These are phyloP conservation scores for Trachelus iudaicus DNA, from an alignment of 2,888 invertebrate genomes.

Conservation along the genomic window DNA sequence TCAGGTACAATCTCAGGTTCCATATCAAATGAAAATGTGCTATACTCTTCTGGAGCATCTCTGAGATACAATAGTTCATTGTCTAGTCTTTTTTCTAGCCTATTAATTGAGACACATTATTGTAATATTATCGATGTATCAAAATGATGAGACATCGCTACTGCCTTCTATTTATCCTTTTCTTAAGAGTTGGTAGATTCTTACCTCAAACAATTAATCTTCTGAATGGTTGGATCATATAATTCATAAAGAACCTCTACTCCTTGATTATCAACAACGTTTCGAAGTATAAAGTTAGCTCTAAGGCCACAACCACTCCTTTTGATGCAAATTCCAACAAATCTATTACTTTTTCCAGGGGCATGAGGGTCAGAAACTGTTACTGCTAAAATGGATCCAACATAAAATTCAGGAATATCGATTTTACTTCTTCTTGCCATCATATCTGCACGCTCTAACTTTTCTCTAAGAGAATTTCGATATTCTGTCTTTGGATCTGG, in stretches of 20 bases:
- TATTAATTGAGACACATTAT: slow-evolving; percentile 25
- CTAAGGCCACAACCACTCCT: slow-evolving; percentile 84
- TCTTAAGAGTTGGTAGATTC: background rate
- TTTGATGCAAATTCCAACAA: slow-evolving; percentile 95
- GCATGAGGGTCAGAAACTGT: slow-evolving; percentile 88
- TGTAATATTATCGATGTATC: background rate
- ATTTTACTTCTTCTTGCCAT: slow-evolving; percentile 81
- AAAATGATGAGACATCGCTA: background rate
- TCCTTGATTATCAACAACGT: slow-evolving; percentile 91
- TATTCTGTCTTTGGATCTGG: slow-evolving; percentile 84
- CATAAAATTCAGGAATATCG: slow-evolving; percentile 97
- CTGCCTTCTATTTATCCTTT: background rate
- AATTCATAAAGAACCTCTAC: slow-evolving; percentile 81
- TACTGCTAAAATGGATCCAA: slow-evolving; percentile 91
- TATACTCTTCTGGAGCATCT: slow-evolving; percentile 91
- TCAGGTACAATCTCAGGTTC: slow-evolving; percentile 83
- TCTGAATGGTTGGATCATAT: slow-evolving; percentile 93
- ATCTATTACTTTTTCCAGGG: slow-evolving; percentile 83
- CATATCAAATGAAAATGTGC: slow-evolving; percentile 93
- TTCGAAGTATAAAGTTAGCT: slow-evolving; percentile 88
- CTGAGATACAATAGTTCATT: slow-evolving; percentile 87
- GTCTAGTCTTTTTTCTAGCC: slow-evolving; percentile 93
- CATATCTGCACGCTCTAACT: slow-evolving; percentile 94
- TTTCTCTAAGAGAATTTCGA: slow-evolving; percentile 86
- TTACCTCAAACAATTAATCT: slow-evolving; percentile 84